These are phyloP conservation scores for Sebastes nivosus DNA, from an alignment of 2,797 vertebrate species.

Conservation along the genomic window DNA sequence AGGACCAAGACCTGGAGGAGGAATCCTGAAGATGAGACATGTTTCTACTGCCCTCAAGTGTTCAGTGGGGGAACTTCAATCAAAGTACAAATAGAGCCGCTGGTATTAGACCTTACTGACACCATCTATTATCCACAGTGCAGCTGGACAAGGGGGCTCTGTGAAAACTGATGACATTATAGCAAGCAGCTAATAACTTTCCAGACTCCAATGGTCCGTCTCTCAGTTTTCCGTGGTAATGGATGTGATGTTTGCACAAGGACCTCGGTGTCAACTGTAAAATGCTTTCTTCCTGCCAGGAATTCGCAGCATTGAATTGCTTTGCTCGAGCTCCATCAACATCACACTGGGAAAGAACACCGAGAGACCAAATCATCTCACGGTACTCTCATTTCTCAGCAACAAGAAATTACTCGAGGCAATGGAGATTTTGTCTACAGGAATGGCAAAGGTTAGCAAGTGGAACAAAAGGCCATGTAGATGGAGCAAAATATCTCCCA, in stretches of 20 bases:
- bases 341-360: slow-evolving; percentile 19
- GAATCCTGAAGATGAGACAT: background rate
- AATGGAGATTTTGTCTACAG: slow-evolving; percentile 23
- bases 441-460: slow-evolving; percentile 20
- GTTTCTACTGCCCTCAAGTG: slow-evolving; percentile 76
- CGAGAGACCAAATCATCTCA: background rate
- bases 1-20: slow-evolving; percentile 11
- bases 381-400: slow-evolving; percentile 16
- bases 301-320: slow-evolving; percentile 33
- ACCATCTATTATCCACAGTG: slow-evolving; percentile 15
- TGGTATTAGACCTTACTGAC: background rate
- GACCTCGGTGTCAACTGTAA: slow-evolving; percentile 39
- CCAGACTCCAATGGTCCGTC: slow-evolving; percentile 17
- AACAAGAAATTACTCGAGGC: slow-evolving; percentile 8
- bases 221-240: slow-evolving; percentile 15
- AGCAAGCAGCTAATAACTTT: slow-evolving; percentile 37
- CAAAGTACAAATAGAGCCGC: background rate
- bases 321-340: slow-evolving; percentile 26
- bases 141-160: slow-evolving; percentile 1
- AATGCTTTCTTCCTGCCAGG: slow-evolving; percentile 37
- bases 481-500: background rate
- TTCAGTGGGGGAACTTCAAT: slow-evolving; percentile 4
- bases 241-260: slow-evolving; percentile 40
- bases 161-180: slow-evolving; percentile 36
- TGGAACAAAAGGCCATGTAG: slow-evolving; percentile 2